phyloP scores from a whole-genome alignment of 2,113 vertebrate species.

The Poicephalus gulielmi region DNA sequence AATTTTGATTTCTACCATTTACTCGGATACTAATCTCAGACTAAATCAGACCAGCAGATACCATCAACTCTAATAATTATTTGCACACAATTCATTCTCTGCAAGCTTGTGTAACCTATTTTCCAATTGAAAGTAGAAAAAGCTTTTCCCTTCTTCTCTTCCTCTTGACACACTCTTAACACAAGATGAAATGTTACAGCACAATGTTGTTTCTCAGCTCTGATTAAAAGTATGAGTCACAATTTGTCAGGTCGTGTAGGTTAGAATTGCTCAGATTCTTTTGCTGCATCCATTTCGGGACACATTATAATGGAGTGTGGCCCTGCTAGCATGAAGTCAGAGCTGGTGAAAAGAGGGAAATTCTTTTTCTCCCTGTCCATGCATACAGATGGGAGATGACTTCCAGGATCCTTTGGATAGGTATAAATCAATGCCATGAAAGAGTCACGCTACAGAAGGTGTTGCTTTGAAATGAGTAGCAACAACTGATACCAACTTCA shows the following conservation, averaged over 20 bases:
- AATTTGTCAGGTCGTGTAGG: neutral
- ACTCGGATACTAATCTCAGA: neutral
- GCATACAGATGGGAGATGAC: neutral
- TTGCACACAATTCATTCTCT: neutral
- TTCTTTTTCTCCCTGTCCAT: neutral
- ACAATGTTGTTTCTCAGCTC: slow-evolving; percentile 36
- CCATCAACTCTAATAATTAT: neutral
- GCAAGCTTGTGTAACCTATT: neutral
- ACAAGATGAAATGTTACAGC: slow-evolving; percentile 5
- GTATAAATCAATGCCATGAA: neutral
- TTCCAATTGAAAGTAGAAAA: slow-evolving; percentile 12
- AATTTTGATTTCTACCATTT: neutral
- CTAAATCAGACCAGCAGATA: neutral
- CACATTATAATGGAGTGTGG: neutral
- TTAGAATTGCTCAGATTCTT: neutral
- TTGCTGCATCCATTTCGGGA: neutral
- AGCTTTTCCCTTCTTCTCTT: neutral
- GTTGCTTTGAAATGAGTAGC: neutral
- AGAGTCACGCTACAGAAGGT: neutral
- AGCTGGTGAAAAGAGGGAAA: neutral
- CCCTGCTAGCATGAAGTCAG: slow-evolving; percentile 5
- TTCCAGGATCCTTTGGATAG: neutral
- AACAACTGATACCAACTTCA: neutral
- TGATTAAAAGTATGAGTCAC: slow-evolving; percentile 62
- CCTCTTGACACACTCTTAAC: neutral